These are phyloP conservation scores for Setipinna tenuifilis DNA, from an alignment of 2,797 vertebrate genomes.

Conservation along the genomic window DNA sequence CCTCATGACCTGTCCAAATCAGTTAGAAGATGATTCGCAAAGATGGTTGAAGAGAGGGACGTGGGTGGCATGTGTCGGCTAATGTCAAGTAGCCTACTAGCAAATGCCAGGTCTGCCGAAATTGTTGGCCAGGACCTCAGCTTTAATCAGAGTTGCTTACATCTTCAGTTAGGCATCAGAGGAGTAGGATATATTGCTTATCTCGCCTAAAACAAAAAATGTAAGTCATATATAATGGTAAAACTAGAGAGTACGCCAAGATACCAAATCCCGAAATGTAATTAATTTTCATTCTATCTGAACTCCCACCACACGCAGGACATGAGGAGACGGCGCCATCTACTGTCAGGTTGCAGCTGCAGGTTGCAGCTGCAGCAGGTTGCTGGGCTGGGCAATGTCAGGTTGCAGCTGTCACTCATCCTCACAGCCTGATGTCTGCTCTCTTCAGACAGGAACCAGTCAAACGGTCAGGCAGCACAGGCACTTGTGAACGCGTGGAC, in stretches of 20 bases:
- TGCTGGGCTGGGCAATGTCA: slow-evolving; percentile 52
- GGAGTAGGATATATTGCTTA: background rate
- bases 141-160: background rate
- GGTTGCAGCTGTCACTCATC: slow-evolving; percentile 58
- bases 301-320: background rate
- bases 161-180: background rate
- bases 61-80: background rate
- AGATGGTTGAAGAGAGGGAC: background rate
- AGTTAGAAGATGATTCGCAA: background rate
- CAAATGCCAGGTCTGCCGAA: background rate
- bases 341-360: too few species aligned
- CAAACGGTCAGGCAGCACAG: slow-evolving; percentile 40
- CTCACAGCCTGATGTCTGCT: background rate
- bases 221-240: background rate
- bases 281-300: background rate
- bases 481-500: background rate
- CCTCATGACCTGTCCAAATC: background rate
- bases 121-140: background rate
- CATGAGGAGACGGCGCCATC: slow-evolving; percentile 31
- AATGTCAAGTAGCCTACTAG: background rate
- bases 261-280: background rate
- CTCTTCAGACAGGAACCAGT: slow-evolving; percentile 46
- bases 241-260: background rate
- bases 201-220: background rate
- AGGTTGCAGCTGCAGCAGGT: too few species aligned